Evolutionary conservation across 1,140 invertebrate species (phyloP).

Genomic region (Amphibalanus amphitrite): DNA sequence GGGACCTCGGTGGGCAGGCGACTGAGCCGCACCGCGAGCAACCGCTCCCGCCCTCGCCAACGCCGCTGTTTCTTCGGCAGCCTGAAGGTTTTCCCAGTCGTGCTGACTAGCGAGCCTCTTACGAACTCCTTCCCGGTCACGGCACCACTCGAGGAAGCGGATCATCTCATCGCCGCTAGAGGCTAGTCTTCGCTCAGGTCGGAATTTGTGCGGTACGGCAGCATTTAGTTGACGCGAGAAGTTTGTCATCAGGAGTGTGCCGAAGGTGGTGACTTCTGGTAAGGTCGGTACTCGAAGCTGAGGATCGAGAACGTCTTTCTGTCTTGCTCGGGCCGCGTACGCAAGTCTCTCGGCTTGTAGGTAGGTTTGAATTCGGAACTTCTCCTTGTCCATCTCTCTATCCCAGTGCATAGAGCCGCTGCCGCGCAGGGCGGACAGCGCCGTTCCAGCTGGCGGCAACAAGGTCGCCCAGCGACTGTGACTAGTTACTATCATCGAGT

Average conservation of each 20-base stretch:
- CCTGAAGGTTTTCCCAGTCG: no score
- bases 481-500: background rate
- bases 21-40: no score
- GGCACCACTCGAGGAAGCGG: background rate
- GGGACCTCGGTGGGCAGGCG: background rate
- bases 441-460: background rate
- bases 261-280: background rate
- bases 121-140: background rate
- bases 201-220: background rate
- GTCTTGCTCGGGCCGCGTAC: background rate
- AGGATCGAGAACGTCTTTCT: background rate
- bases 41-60: no score
- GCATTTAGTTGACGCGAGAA: background rate
- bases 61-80: no score
- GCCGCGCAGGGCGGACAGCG: background rate
- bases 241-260: background rate
- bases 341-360: background rate
- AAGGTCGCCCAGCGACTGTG: background rate
- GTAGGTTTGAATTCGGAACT: background rate
- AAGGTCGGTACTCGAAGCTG: background rate
- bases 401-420: background rate
- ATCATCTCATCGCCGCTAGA: background rate
- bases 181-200: background rate
- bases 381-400: background rate
- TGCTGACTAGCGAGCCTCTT: background rate